phyloP scores from a whole-genome alignment of 2,113 vertebrate genomes.

The Taxidea taxus region DNA sequence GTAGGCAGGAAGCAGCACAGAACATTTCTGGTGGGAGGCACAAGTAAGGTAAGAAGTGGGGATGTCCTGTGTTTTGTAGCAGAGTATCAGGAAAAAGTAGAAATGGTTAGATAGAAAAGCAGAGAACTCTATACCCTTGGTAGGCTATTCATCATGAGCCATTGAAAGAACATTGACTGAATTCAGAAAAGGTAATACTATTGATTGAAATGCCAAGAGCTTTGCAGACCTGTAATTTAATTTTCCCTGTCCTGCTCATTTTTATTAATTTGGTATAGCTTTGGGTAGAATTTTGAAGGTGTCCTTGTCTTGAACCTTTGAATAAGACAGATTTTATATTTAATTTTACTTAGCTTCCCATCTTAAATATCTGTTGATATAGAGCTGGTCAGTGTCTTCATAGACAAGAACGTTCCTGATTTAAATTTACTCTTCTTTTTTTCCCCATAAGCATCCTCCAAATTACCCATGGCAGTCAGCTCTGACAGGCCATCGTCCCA shows the following conservation, averaged over 20 bases:
- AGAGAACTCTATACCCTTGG: background rate
- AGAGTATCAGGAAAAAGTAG: background rate
- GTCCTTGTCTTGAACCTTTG: slow-evolving; percentile 13
- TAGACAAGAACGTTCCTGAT: background rate
- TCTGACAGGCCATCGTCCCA: background rate
- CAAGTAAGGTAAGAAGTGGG: background rate
- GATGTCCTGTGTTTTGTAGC: background rate
- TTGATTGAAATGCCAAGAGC: background rate
- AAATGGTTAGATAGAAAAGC: background rate
- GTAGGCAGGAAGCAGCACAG: background rate
- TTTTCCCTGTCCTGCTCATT: background rate
- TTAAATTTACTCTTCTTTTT: background rate
- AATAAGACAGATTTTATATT: slow-evolving; percentile 13
- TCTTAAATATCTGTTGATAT: background rate
- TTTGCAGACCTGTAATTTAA: background rate
- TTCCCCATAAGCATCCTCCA: background rate
- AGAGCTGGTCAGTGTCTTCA: background rate
- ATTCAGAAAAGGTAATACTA: background rate
- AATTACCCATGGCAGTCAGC: background rate
- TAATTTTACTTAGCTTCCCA: background rate
- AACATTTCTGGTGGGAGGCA: background rate
- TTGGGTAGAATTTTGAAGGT: slow-evolving; percentile 21
- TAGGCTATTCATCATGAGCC: background rate
- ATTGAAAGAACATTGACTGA: background rate
- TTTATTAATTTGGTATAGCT: slow-evolving; percentile 21